Evolutionary conservation across 2,113 vertebrate species (phyloP).

Genomic region (Zingel zingel): DNA sequence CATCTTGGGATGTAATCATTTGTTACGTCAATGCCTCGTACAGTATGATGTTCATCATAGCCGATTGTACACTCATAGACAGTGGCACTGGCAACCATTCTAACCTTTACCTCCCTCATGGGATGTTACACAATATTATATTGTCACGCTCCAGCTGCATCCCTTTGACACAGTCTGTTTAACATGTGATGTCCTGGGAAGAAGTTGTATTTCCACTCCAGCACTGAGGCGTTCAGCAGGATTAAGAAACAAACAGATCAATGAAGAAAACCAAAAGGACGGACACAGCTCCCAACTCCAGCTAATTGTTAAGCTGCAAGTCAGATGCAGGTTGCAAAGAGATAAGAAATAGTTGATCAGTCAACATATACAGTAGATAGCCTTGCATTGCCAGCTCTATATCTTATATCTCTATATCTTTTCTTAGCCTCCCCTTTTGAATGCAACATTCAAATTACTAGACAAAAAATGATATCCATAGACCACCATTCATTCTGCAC

Average conservation of each 20-base stretch:
- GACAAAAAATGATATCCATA: too few relatives aligned
- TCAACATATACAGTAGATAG: background rate
- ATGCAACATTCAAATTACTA: too few relatives aligned
- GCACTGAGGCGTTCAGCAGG: conserved; percentile 9
- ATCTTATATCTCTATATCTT: too few relatives aligned
- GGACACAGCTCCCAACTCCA: background rate
- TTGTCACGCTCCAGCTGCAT: background rate
- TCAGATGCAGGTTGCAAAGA: background rate
- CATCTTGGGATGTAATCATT: background rate
- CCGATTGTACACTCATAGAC: background rate
- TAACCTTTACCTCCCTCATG: conserved; percentile 3
- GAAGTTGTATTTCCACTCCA: conserved; percentile 6
- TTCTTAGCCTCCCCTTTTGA: too few relatives aligned
- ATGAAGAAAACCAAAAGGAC: conserved; percentile 1
- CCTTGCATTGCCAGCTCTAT: too few relatives aligned
- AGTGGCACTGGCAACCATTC: background rate
- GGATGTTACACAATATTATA: background rate
- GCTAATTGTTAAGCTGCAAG: background rate
- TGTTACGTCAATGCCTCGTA: background rate
- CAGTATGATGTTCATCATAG: background rate
- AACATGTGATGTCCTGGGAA: conserved; percentile 7
- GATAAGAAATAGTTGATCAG: background rate
- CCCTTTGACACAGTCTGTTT: conserved; percentile 7
- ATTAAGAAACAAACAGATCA: conserved; percentile 41
- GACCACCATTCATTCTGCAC: too few relatives aligned